A percentile compares a stretch with the other conserved stretches of the same genome.
Conservation (phyloP, 2,888 invertebrate species). For the Fragum whitleyi region DNA sequence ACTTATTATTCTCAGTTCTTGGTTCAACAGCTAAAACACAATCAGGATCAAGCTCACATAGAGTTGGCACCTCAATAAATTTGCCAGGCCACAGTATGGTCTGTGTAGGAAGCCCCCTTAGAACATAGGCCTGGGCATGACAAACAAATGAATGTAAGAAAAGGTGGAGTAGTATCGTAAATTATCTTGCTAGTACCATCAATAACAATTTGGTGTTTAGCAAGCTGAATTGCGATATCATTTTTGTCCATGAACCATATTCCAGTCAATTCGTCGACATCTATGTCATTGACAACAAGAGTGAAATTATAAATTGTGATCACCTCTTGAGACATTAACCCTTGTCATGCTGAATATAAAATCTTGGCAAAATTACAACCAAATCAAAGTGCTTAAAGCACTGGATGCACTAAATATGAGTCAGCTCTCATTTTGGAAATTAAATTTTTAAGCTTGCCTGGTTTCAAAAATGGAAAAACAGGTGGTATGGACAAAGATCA, state of each 20-base stretch:
- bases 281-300: slow-evolving; percentile 51
- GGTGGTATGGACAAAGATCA: too few relatives aligned
- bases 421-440: too few relatives aligned
- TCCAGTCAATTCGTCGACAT: slow-evolving; percentile 64
- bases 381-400: too few relatives aligned
- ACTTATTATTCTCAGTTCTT: slow-evolving; percentile 5
- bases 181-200: slow-evolving; percentile 19
- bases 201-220: slow-evolving; percentile 51
- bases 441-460: too few relatives aligned
- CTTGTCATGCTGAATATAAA: too few relatives aligned
- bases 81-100: slow-evolving; percentile 56
- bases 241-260: slow-evolving; percentile 66
- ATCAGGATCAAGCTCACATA: slow-evolving; percentile 29
- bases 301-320: slow-evolving; percentile 29
- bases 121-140: slow-evolving; percentile 31
- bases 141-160: too few relatives aligned
- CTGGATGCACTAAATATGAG: too few relatives aligned
- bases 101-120: slow-evolving; percentile 5
- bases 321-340: slow-evolving; percentile 31
- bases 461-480: too few relatives aligned
- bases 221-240: slow-evolving; percentile 63
- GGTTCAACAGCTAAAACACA: slow-evolving; percentile 37
- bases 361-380: too few relatives aligned
- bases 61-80: slow-evolving; percentile 46
- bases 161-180: not conserved